Conservation (phyloP, 2,888 invertebrate genomes). For the Sylvicola fuscatus region DNA sequence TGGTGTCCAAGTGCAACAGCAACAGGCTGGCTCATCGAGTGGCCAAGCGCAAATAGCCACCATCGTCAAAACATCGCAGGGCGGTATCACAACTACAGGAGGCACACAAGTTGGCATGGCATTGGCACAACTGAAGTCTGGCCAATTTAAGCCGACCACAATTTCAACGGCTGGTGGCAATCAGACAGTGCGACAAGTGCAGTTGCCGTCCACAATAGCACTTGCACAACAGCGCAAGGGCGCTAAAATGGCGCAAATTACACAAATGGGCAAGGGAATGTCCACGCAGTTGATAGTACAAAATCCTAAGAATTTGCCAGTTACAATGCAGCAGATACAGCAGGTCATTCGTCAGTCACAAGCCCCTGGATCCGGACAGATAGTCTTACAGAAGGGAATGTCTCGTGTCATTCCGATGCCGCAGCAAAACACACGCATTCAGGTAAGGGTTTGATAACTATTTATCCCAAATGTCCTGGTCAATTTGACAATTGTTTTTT, state of each 20-base stretch:
- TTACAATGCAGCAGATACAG: slow-evolving; percentile 54
- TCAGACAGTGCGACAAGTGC: slow-evolving; percentile 42
- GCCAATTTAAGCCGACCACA: slow-evolving; percentile 17
- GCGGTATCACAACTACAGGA: slow-evolving; percentile 23
- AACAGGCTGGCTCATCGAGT: slow-evolving; percentile 9
- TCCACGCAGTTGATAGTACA: slow-evolving; percentile 53
- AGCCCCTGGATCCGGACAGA: slow-evolving; percentile 23
- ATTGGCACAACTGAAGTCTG: slow-evolving; percentile 22
- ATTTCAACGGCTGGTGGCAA: slow-evolving; percentile 27
- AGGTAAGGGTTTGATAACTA: slow-evolving; percentile 18
- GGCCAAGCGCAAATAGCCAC: slow-evolving; percentile 16
- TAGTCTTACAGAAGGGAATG: slow-evolving; percentile 26
- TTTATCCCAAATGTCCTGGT: too few species aligned
- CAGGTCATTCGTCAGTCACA: slow-evolving; percentile 45
- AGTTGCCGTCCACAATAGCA: slow-evolving; percentile 34
- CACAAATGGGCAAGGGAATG: slow-evolving; percentile 21
- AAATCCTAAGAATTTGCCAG: slow-evolving; percentile 28
- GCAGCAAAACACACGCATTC: slow-evolving; percentile 28
- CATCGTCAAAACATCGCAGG: slow-evolving; percentile 23
- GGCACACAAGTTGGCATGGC: slow-evolving; percentile 22
- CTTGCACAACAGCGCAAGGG: slow-evolving; percentile 33
- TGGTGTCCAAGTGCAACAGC: slow-evolving; percentile 22
- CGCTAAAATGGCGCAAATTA: slow-evolving; percentile 37
- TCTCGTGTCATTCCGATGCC: slow-evolving; percentile 44
- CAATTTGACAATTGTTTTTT: slow-evolving; percentile 4